Percentiles rank a stretch among this genome's conserved stretches.
These are phyloP conservation scores for Phanerotoma sp. DNA, from an alignment of 2,888 invertebrate species.

Conservation along the genomic window DNA sequence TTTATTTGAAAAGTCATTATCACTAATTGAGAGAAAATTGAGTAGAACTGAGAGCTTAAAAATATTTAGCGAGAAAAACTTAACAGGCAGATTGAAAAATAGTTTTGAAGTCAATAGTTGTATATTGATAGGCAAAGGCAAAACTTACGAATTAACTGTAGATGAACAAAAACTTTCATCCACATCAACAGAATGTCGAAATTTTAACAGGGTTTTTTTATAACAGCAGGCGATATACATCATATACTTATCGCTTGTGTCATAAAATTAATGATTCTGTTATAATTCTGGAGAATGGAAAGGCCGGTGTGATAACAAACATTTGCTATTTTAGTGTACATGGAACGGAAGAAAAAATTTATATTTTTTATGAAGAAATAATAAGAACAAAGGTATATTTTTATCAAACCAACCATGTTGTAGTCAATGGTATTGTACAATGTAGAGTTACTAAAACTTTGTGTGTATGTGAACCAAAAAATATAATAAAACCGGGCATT, in stretches of 20 bases:
- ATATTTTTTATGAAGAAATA: no score
- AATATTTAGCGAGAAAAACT: conserved; percentile 7
- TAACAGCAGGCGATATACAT: background rate
- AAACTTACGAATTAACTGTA: conserved; percentile 7
- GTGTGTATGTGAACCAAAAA: conserved; percentile 6
- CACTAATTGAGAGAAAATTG: background rate
- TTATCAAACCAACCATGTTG: conserved; percentile 8
- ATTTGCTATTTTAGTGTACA: background rate
- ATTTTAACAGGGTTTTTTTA: background rate
- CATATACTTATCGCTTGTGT: background rate
- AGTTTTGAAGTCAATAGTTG: background rate
- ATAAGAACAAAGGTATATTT: conserved; percentile 2
- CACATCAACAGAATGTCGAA: background rate
- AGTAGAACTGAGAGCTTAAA: background rate
- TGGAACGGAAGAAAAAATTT: background rate
- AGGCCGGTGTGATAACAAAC: background rate
- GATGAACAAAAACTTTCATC: background rate
- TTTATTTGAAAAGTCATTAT: conserved; percentile 9
- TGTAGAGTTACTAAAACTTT: conserved; percentile 6
- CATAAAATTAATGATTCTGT: background rate
- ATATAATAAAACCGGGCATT: conserved; percentile 2
- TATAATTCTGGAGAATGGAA: background rate
- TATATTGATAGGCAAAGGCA: conserved; percentile 2
- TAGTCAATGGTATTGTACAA: conserved; percentile 8
- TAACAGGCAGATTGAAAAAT: conserved; percentile 2